phyloP scores from a whole-genome alignment of 1,140 invertebrate species.

The Zaprionus capensis region DNA sequence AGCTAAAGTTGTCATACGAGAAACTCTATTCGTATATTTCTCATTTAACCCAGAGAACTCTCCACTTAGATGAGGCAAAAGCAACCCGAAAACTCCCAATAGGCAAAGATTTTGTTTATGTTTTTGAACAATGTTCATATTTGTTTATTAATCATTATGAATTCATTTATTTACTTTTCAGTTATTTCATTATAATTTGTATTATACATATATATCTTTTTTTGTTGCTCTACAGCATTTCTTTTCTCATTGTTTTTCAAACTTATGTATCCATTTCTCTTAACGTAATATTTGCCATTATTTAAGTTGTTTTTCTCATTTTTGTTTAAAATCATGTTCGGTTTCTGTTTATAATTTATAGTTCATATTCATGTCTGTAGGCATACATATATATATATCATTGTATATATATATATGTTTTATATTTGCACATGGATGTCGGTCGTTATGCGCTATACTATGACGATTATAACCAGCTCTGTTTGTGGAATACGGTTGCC shows the following conservation, averaged over 20 bases:
- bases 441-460: slow-evolving; percentile 40
- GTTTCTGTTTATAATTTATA: slow-evolving; percentile 57
- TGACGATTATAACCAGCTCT: slow-evolving; percentile 54
- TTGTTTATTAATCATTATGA: slow-evolving; percentile 83
- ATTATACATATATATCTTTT: slow-evolving; percentile 74
- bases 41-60: background rate
- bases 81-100: background rate
- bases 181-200: slow-evolving; percentile 82
- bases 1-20: no score
- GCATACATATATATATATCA: slow-evolving; percentile 33
- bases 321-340: slow-evolving; percentile 76
- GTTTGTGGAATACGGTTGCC: slow-evolving; percentile 30
- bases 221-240: slow-evolving; percentile 77
- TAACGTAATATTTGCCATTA: slow-evolving; percentile 80
- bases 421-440: slow-evolving; percentile 20
- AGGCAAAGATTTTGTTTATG: slow-evolving; percentile 35
- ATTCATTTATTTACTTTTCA: slow-evolving; percentile 83
- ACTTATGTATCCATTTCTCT: slow-evolving; percentile 80
- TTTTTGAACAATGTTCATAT: slow-evolving; percentile 84
- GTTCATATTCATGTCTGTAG: slow-evolving; percentile 49
- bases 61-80: background rate
- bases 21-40: background rate
- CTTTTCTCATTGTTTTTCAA: slow-evolving; percentile 78
- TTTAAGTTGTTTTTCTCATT: slow-evolving; percentile 66
- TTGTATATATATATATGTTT: slow-evolving; percentile 10